Percentiles rank a stretch among this genome's conserved stretches.
Conservation (phyloP, 2,888 invertebrate genomes). For the Parelbella ahira region DNA sequence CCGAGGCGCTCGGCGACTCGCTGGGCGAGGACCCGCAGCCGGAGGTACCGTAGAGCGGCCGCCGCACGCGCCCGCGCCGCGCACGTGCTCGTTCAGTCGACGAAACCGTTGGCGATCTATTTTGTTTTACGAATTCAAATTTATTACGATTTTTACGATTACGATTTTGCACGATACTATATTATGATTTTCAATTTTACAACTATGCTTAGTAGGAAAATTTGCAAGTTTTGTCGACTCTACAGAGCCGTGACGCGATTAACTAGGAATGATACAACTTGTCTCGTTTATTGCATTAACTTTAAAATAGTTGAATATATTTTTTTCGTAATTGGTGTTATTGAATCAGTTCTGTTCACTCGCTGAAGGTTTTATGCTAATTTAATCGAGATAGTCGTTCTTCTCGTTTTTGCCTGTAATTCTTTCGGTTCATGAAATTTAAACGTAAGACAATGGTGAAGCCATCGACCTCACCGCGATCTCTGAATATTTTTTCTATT, state of each 20-base stretch:
- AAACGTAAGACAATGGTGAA: slow-evolving; percentile 7
- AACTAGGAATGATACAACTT: slow-evolving; percentile 13
- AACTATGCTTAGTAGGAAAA: not conserved
- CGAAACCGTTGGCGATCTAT: too few relatives aligned
- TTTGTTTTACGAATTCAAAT: too few relatives aligned
- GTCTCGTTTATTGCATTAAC: slow-evolving; percentile 13
- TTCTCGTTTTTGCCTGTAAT: not conserved
- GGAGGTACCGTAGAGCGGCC: too few relatives aligned
- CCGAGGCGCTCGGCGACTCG: slow-evolving; percentile 81
- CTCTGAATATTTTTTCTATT: not conserved
- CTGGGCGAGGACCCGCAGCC: slow-evolving; percentile 75
- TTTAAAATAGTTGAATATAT: too few relatives aligned
- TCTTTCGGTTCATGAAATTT: not conserved
- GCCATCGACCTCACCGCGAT: not conserved
- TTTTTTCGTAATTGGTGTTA: slow-evolving; percentile 2
- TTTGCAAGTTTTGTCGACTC: slow-evolving; percentile 4
- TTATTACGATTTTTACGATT: too few relatives aligned
- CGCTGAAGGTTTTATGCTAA: slow-evolving; percentile 6
- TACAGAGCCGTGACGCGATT: too few relatives aligned
- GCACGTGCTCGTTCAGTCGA: slow-evolving; percentile 11
- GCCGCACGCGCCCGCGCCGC: too few relatives aligned
- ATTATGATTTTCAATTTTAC: too few relatives aligned
- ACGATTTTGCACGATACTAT: too few relatives aligned
- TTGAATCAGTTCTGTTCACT: not conserved
- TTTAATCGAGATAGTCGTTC: too few relatives aligned